A percentile compares a stretch with the other conserved stretches of the same genome.
Evolutionary conservation across 2,888 invertebrate genomes (phyloP).

Genomic region (Azorinus chamasolen): DNA sequence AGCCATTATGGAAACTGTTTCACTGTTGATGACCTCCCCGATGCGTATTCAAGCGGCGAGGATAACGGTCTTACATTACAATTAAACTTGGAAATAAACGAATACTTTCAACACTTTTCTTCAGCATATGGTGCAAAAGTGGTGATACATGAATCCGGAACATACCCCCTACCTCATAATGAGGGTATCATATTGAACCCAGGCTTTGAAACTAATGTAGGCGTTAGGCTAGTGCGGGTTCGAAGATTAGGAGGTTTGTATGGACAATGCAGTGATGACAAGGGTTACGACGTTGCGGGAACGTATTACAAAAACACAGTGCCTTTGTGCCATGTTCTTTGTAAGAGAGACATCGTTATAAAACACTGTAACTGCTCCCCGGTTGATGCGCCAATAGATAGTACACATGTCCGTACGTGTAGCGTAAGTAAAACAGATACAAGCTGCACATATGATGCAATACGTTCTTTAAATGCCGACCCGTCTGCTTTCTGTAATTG

Average conservation of each 20-base stretch:
- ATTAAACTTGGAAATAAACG: constrained; percentile 18
- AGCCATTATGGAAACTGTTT: constrained; percentile 16
- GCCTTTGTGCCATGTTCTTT: background rate
- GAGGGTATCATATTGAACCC: constrained; percentile 30
- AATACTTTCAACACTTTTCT: constrained; percentile 21
- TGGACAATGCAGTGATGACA: constrained; percentile 1
- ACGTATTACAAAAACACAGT: background rate
- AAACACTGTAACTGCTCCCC: constrained; percentile 8
- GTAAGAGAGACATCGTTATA: constrained; percentile 3
- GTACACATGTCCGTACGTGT: too few species aligned
- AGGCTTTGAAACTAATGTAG: constrained; percentile 27
- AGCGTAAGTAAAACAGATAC: too few species aligned
- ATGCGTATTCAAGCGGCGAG: constrained; percentile 7
- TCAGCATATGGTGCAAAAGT: constrained; percentile 18
- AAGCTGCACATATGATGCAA: too few species aligned
- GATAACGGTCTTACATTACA: constrained; percentile 7
- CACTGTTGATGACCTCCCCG: background rate
- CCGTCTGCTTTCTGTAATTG: background rate
- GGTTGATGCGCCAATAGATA: background rate
- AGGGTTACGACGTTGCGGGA: background rate
- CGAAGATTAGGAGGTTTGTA: constrained; percentile 9
- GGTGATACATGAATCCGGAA: constrained; percentile 16
- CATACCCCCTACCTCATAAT: constrained; percentile 10
- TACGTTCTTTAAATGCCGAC: too few species aligned
- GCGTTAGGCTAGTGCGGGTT: constrained; percentile 8